Evolutionary conservation across 2,113 vertebrate genomes (phyloP).

Genomic region (Pardalotus punctatus): DNA sequence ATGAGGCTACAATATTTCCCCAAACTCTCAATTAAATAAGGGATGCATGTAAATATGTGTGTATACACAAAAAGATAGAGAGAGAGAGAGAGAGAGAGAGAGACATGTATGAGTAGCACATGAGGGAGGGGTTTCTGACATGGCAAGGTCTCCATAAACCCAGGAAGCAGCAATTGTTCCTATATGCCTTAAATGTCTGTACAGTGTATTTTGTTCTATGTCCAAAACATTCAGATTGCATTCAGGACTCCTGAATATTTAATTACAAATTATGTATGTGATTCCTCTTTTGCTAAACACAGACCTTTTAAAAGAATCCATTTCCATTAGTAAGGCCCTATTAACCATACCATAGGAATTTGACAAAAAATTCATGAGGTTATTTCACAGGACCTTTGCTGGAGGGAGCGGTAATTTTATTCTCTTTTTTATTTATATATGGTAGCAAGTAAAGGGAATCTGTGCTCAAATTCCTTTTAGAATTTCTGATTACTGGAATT

Average conservation of each 20-base stretch:
- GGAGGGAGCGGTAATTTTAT: neutral
- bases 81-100: neutral
- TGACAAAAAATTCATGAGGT: neutral
- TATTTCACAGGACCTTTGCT: accelerated
- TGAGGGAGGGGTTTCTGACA: neutral
- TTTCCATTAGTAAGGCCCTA: neutral
- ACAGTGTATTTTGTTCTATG: neutral
- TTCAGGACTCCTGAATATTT: neutral
- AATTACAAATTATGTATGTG: neutral
- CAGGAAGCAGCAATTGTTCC: neutral
- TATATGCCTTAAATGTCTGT: neutral
- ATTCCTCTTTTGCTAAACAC: neutral
- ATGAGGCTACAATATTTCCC: neutral
- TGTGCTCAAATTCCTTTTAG: neutral
- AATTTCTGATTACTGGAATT: neutral
- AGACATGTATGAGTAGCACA: neutral
- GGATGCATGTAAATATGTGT: neutral
- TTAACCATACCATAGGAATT: neutral
- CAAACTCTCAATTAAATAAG: neutral
- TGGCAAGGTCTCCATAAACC: neutral
- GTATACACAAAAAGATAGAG: neutral
- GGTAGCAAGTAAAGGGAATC: neutral
- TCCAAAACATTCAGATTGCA: neutral
- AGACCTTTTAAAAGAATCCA: neutral
- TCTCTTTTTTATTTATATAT: neutral